Base-by-base conservation (phyloP, 2,797 vertebrate species). In the Podarcis siculus region DNA sequence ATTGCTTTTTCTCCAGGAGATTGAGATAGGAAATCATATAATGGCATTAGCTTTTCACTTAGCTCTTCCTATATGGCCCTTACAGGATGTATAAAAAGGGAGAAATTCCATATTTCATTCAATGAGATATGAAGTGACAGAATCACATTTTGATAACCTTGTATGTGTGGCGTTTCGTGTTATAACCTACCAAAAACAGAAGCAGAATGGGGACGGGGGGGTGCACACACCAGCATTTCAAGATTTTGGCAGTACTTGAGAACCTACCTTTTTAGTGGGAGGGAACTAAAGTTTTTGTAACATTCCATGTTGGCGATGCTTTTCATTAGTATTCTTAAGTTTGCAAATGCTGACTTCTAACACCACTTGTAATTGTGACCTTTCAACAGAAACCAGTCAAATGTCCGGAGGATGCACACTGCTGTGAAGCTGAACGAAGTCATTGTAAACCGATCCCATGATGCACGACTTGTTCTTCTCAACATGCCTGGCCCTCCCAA, bases 401-500 rank as follows among this genome's bases (percentile, higher is more conserved):
- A 99, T 2, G 99, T 99, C 85, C 97, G 99, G 35, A 97, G 99
- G 79, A 99, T 99, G 99, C 99, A 99, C 92, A 99, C 99, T 0
- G 99, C 99, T 3, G 99, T 99, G 89, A 99, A 99, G 94, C 97
- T 99, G 32, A 99, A 99, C 5, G 99, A 99, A 96, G 99, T 99
- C 4, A 99, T 99, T 82, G 98, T 99, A 89, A 99, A 98, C 92
- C 97, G 97, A 88, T 99, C 98, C 83, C 99, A 99, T 0, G 98
- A 99, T 39, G 98, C 98, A 89, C 98, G 98, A 91, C 96, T 99
- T 73, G 99, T 99, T 91, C 97, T 99, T n/a, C 98, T 99, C 90
- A 99, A 99, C 97, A 99, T 99, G 99, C 99, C 99, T 0, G 99
- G 98, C 19, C 99, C 99, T 35, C 99, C 99, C 17, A 98, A 98